Conservation (phyloP, 2,797 vertebrate species). For the Hapalemur alaotrensis region DNA sequence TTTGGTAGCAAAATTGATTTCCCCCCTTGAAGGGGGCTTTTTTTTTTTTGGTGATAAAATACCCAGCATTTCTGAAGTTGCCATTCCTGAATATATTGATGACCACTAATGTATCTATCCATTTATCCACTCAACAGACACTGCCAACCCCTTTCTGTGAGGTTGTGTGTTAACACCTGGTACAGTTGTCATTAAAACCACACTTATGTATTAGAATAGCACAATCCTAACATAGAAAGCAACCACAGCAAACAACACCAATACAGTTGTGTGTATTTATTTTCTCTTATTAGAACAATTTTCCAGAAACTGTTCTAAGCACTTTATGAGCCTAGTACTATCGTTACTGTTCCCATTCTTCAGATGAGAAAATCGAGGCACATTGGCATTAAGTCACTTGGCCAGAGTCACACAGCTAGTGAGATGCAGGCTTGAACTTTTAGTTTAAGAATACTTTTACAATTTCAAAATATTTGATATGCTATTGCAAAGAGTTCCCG, state of each 20-base stretch:
- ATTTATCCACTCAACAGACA: neutral
- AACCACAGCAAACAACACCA: neutral
- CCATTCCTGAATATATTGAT: neutral
- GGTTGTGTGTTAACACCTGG: no score
- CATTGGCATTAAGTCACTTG: neutral
- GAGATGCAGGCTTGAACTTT: neutral
- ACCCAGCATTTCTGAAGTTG: neutral
- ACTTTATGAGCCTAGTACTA: neutral
- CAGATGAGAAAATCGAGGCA: neutral
- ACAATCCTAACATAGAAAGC: neutral
- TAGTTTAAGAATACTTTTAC: neutral
- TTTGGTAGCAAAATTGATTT: neutral
- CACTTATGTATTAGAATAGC: no score
- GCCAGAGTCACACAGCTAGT: neutral
- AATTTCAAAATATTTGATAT: neutral
- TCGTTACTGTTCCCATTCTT: neutral
- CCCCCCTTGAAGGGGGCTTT: rapidly evolving
- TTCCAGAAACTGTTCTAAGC: neutral
- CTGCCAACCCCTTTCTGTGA: neutral
- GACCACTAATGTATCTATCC: neutral
- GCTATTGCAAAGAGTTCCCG: neutral
- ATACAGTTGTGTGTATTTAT: neutral
- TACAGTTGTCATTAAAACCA: no score
- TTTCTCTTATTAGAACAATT: neutral
- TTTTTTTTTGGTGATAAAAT: neutral